phyloP scores from a whole-genome alignment of 2,113 vertebrate species.

The Murina feae region DNA sequence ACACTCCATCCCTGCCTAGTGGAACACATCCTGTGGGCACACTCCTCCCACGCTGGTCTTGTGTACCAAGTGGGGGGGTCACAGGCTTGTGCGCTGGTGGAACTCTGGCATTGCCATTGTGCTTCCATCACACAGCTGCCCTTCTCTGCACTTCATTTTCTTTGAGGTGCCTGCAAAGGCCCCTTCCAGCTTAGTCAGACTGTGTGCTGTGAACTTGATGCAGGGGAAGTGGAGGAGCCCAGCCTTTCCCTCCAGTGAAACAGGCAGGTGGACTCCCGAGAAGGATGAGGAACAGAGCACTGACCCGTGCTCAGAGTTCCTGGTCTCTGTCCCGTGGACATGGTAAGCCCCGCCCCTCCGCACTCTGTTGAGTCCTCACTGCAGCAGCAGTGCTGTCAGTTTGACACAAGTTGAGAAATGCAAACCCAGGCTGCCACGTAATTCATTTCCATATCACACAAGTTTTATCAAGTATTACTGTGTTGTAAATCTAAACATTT shows the following conservation, averaged over 20 bases:
- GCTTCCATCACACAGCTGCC: accelerated
- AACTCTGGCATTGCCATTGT: too few relatives aligned
- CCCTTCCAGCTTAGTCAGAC: neutral
- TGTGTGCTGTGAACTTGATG: neutral
- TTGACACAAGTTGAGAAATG: neutral
- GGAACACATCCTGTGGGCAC: neutral
- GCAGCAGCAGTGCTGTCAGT: too few relatives aligned
- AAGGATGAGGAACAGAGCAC: neutral
- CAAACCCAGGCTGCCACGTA: neutral
- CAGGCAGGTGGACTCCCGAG: neutral
- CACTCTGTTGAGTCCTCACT: accelerated
- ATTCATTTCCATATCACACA: neutral
- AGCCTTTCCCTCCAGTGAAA: neutral
- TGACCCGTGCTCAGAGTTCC: neutral
- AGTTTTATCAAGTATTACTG: neutral
- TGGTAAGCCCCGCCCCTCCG: neutral
- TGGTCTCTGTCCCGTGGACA: neutral
- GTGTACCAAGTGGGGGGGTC: neutral
- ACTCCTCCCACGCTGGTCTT: neutral
- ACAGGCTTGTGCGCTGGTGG: neutral
- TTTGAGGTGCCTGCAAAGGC: neutral
- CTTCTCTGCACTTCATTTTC: neutral
- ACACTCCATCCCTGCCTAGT: neutral
- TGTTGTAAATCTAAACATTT: neutral
- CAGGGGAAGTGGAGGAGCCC: too few relatives aligned